Conservation (phyloP, 92 coral and sea anemone species). For the Paramuricea clavata region DNA sequence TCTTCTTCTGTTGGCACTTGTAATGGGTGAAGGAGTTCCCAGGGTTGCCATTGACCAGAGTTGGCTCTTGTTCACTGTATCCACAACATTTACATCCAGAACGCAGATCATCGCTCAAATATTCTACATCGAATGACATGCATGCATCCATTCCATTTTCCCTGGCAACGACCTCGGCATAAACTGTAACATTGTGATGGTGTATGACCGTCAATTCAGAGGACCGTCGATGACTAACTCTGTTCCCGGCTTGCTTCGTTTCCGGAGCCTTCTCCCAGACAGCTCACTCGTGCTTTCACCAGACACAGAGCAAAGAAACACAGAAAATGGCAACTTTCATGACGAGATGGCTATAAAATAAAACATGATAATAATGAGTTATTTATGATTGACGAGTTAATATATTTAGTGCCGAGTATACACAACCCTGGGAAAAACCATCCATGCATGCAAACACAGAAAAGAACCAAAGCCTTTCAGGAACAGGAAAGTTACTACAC, state of each 20-base stretch:
- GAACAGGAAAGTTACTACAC: no score
- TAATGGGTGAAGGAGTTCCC: not conserved
- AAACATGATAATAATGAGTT: slow-evolving; percentile 40
- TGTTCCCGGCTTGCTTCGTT: slow-evolving; percentile 14
- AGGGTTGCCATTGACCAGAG: not conserved
- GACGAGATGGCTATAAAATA: slow-evolving; percentile 16
- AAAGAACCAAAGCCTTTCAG: no score
- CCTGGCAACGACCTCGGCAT: slow-evolving; percentile 14
- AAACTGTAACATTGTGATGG: not conserved
- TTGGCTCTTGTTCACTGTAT: slow-evolving; percentile 14
- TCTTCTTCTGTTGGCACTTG: not conserved
- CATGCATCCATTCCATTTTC: slow-evolving; percentile 26
- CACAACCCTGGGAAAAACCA: no score
- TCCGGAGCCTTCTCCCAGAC: not conserved
- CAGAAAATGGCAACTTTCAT: slow-evolving; percentile 1
- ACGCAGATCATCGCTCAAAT: not conserved
- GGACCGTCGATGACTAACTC: not conserved
- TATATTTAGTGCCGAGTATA: not conserved
- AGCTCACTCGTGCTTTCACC: slow-evolving; percentile 4
- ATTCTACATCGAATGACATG: slow-evolving; percentile 28
- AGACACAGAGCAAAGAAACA: slow-evolving; percentile 6
- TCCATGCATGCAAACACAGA: no score
- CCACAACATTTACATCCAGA: slow-evolving; percentile 13
- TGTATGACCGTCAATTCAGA: not conserved
- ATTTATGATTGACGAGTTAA: no score